Evolutionary conservation across 2,888 invertebrate genomes (phyloP).

Genomic region (Agriopis leucophaearia): DNA sequence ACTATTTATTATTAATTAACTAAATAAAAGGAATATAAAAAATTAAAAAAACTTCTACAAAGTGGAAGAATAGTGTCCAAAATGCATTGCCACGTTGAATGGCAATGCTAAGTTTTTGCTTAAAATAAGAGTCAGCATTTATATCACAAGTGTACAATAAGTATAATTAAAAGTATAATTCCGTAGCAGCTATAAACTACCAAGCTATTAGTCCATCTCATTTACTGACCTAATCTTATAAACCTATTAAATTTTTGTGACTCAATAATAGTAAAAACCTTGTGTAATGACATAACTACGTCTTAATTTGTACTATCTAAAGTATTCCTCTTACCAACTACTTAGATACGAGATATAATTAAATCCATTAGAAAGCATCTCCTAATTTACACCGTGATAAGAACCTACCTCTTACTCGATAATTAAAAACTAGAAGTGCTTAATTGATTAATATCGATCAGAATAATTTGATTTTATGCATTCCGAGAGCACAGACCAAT

Average conservation of each 20-base stretch:
- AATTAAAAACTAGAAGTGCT: constrained; percentile 33
- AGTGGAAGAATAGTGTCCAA: too few species aligned
- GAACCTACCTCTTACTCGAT: constrained; percentile 19
- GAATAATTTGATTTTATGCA: constrained; percentile 6
- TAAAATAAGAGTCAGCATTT: too few species aligned
- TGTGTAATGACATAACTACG: constrained; percentile 10
- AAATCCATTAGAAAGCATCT: constrained; percentile 32
- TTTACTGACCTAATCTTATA: background rate
- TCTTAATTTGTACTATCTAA: constrained; percentile 7
- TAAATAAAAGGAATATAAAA: too few species aligned
- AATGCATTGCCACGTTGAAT: too few species aligned
- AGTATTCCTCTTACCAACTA: background rate
- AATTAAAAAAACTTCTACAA: too few species aligned
- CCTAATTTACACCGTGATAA: constrained; percentile 34
- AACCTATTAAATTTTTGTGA: constrained; percentile 22
- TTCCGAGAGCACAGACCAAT: background rate
- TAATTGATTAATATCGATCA: constrained; percentile 29
- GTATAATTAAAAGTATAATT: too few species aligned
- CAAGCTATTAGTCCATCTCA: background rate
- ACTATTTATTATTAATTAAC: too few species aligned
- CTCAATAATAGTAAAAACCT: constrained; percentile 5
- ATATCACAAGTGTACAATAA: too few species aligned
- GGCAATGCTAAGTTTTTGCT: too few species aligned
- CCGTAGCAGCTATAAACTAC: background rate
- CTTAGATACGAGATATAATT: constrained; percentile 20